Conservation (phyloP, 2,888 invertebrate species). For the Thereva nobilitata region DNA sequence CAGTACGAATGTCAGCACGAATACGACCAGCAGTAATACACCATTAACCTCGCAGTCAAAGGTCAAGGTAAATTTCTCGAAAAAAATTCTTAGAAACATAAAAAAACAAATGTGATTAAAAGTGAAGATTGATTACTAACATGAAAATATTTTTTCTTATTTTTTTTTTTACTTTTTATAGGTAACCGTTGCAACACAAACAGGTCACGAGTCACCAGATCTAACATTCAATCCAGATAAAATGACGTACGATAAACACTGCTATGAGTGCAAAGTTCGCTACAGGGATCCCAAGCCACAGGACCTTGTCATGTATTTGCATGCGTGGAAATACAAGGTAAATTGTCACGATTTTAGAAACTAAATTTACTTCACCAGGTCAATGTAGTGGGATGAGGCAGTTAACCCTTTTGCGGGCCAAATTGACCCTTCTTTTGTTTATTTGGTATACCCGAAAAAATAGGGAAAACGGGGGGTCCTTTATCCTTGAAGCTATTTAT, state of each 20-base stretch:
- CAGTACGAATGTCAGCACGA: conserved; percentile 23
- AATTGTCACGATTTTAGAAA: conserved; percentile 18
- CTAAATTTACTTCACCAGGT: conserved; percentile 15
- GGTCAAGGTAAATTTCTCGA: conserved; percentile 34
- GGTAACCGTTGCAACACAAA: conserved; percentile 74
- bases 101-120: conserved; percentile 13
- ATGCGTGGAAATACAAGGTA: conserved; percentile 91
- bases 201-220: conserved; percentile 77
- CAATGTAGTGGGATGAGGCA: background rate
- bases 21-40: conserved; percentile 19
- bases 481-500: background rate
- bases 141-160: background rate
- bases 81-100: conserved; percentile 5
- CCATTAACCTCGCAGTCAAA: conserved; percentile 36
- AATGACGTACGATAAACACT: conserved; percentile 81
- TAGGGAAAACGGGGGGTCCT: background rate
- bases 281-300: conserved; percentile 90
- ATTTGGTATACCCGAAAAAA: no score
- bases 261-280: conserved; percentile 90
- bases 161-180: background rate
- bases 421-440: background rate
- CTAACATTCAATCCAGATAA: conserved; percentile 69
- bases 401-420: background rate
- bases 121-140: background rate
- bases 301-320: conserved; percentile 93